Conservation (phyloP, 2,113 vertebrate species). For the Fregata magnificens region DNA sequence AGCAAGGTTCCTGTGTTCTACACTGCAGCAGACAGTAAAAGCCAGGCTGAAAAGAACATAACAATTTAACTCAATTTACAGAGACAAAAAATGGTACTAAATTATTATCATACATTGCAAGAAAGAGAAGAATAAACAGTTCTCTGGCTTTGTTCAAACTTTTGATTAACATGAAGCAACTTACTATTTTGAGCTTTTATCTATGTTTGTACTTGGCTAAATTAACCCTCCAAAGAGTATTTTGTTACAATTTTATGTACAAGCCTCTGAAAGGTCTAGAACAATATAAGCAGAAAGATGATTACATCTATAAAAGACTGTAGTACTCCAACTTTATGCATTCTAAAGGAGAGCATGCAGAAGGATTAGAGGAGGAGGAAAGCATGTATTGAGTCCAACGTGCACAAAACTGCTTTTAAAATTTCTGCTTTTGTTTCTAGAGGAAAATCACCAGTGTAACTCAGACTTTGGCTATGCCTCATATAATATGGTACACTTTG, state of each 20-base stretch:
- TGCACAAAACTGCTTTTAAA: not conserved
- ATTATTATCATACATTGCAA: not conserved
- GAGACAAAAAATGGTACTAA: not conserved
- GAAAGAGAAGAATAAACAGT: not conserved
- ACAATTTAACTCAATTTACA: not conserved
- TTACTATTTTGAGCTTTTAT: not conserved
- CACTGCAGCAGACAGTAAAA: not conserved
- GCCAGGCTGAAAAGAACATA: not conserved
- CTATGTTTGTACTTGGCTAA: not conserved
- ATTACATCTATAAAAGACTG: not conserved
- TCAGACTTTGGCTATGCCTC: not conserved
- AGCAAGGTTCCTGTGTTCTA: not conserved
- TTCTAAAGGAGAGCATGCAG: not conserved
- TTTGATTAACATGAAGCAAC: not conserved
- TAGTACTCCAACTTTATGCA: too few relatives aligned
- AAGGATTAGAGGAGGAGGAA: not conserved
- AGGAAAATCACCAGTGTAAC: not conserved
- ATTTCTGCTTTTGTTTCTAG: not conserved
- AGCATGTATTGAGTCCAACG: not conserved
- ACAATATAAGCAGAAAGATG: not conserved
- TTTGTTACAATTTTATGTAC: not conserved
- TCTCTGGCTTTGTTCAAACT: not conserved
- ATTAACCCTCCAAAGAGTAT: not conserved
- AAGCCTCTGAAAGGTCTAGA: not conserved
- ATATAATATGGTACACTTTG: rapidly evolving